Evolutionary conservation across 53 echinoderm and acorn worm genomes (phyloP), one percentile per base, ranked within the genome.

Genomic region (Paelopatides confundens): DNA sequence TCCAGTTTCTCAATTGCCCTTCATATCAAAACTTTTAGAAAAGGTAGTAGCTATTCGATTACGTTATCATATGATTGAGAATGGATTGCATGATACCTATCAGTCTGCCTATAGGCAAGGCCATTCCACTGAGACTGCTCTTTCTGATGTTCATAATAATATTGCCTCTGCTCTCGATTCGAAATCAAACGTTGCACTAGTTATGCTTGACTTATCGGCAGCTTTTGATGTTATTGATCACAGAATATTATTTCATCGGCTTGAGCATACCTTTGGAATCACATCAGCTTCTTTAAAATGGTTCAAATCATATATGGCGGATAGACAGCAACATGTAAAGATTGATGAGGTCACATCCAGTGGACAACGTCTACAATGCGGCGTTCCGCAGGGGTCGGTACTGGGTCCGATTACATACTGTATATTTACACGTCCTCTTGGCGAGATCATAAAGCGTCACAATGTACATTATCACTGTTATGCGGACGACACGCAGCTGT

Each of bases 11-110:
- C 32, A 70, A 27, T 50, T 86, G 26, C 86, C 71, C 4, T 86
- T 71, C 47, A 6, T 86, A 3, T 86, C 86, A 2, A 86, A 86
- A 69, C 4, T 86, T 12, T 12, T 86, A 1, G 86, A 86, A 51
- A 69, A 7, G 21, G 71, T 86, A 10, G 70, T 86, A 3, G 68
- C 86, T 26, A 79, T 8, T 6, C 24, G 54, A 24, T 32, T 53
- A 30, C 2, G 24, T 18, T 3, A 62, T 5, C 62, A 58, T 9
- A 31, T 53, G 1, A 9, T 5, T 30, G 14, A 0, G 10, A 31
- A 54, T 62, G 4, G 3, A 17, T 17, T 54, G n/a, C 34, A 82
- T 21, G 40, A 53, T 58, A 17, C 58, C 58, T 34, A 21, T 21
- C 82, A 54, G 35, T 82, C 58, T 58, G 82, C 82, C 17, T 68